Evolutionary conservation across 2,797 vertebrate genomes (phyloP), one percentile per base, ranked within the genome.

Genomic region (Benthosema pterotum): DNA sequence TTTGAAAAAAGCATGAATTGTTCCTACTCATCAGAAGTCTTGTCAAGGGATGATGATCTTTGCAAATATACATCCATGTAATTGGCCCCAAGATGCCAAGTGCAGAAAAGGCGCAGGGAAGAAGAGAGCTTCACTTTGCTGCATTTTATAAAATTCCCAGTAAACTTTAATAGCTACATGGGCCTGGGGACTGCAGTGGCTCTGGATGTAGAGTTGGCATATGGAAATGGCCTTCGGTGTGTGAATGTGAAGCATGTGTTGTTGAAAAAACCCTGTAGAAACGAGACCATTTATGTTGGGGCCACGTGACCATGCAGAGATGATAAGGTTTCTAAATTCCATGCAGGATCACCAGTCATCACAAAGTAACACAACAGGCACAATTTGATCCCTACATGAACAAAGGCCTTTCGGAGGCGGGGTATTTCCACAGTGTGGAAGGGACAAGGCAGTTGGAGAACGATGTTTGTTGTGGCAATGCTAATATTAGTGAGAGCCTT

Each of bases 401-500:
- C 86, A 88, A 87, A 83, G 82, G 54, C 72, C 1, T 66, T 77
- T 82, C 77, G 79, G 72, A 57, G 11, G 14, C 68, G 5, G 75
- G 79, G 72, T 65, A 76, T 87, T 84, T 83, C 87, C 83, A 77
- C 8, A 28, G 32, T 9, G 32, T 59, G 77, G 71, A 79, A 87
- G 84, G 79, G 67, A 83, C 55, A 57, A 60, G 77, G 65, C 9
- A 48, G 43, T 63, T 72, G 71, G 76, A 83, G 80, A 78, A 63
- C 60, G 67, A 11, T 60, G 72, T 77, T 74, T 57, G 75, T 60
- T 42, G 77, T 13, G 69, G 65, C 79, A 77, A 69, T 1, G 75
- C 75, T 82, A 82, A 86, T 80, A 85, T 85, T 83, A 85, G 77
- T 63, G 54, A 66, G 77, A 66, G 77, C 65, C 71, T 84, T 84